A percentile compares a stretch with the other conserved stretches of the same genome.
These are phyloP conservation scores for Falcaria lacertinaria DNA, from an alignment of 2,888 invertebrate species.

Conservation along the genomic window DNA sequence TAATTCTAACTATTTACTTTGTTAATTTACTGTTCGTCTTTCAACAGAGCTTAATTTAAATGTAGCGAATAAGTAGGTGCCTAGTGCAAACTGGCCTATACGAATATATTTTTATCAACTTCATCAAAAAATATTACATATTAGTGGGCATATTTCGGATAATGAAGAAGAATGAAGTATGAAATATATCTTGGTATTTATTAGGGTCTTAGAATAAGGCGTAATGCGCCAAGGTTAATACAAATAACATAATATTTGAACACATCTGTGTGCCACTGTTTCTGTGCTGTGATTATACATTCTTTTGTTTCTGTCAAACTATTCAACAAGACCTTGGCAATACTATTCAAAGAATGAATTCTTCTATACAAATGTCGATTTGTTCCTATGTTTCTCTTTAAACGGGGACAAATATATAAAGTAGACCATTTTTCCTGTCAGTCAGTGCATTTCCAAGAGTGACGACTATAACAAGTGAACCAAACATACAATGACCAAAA, in stretches of 20 bases:
- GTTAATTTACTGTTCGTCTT: too few relatives aligned
- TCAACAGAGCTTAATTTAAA: too few relatives aligned
- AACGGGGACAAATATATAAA: slow-evolving; percentile 58
- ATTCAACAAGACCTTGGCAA: slow-evolving; percentile 57
- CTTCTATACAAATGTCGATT: slow-evolving; percentile 46
- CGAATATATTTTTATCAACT: too few relatives aligned
- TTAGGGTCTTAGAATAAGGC: too few relatives aligned
- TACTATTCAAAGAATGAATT: slow-evolving; percentile 48
- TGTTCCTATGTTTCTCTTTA: slow-evolving; percentile 41
- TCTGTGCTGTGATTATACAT: slow-evolving; percentile 51
- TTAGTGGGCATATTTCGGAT: too few relatives aligned
- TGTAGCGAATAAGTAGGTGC: too few relatives aligned
- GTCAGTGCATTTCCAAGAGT: slow-evolving; percentile 39
- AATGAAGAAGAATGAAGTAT: background rate
- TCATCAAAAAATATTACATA: too few relatives aligned
- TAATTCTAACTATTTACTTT: too few relatives aligned
- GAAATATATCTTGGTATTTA: too few relatives aligned
- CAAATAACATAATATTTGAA: background rate
- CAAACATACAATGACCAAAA: slow-evolving; percentile 32
- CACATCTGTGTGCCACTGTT: slow-evolving; percentile 3
- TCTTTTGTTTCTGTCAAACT: slow-evolving; percentile 63
- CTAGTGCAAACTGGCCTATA: too few relatives aligned
- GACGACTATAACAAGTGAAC: slow-evolving; percentile 25
- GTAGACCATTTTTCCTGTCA: slow-evolving; percentile 32
- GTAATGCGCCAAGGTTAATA: background rate